Conservation (phyloP, 2,113 vertebrate species). For the Circaetus cinerascens region DNA sequence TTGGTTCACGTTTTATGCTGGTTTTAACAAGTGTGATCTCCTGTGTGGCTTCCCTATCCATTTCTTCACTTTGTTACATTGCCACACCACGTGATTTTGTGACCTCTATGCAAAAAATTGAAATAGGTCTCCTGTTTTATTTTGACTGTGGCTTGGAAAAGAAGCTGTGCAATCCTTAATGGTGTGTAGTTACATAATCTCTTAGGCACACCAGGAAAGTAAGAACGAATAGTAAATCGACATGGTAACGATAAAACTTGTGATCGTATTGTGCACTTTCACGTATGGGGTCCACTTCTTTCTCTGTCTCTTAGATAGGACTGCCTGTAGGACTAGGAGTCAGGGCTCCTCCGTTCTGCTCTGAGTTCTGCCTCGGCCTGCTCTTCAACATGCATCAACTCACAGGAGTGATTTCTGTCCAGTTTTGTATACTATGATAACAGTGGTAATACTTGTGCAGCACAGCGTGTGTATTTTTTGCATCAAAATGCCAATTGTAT, state of each 20-base stretch:
- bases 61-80: neutral
- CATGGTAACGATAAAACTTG: neutral
- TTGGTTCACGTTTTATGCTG: neutral
- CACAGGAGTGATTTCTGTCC: neutral
- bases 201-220: neutral
- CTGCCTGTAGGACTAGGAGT: neutral
- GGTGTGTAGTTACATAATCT: neutral
- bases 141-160: neutral
- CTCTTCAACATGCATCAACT: neutral
- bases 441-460: neutral
- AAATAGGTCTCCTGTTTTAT: neutral
- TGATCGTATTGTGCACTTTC: neutral
- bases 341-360: neutral
- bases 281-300: neutral
- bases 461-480: neutral
- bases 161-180: neutral
- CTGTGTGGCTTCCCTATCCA: neutral
- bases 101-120: neutral
- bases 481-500: neutral
- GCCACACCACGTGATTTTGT: neutral
- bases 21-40: neutral
- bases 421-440: neutral
- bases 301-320: neutral
- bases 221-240: neutral
- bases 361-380: neutral